Conservation (phyloP, 2,888 invertebrate genomes). For the Plagodis dolabraria region DNA sequence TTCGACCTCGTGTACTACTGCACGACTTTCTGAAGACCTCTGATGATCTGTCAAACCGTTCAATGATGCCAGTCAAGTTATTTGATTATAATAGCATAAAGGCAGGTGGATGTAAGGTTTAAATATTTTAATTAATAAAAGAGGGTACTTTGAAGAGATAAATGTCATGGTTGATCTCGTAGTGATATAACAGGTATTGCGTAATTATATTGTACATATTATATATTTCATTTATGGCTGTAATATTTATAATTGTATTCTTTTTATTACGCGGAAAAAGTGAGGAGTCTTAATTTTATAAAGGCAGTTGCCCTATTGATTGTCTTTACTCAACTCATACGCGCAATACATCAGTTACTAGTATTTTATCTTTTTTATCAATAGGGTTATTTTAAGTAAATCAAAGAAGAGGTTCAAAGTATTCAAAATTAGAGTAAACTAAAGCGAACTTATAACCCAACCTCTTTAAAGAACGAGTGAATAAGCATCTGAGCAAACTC, state of each 20-base stretch:
- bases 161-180: constrained; percentile 9
- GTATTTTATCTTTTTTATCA: no score
- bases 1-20: not conserved
- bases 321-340: no score
- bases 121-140: not conserved
- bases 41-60: constrained; percentile 15
- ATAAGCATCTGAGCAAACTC: no score
- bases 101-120: not conserved
- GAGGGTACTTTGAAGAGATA: not conserved
- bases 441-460: no score
- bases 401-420: no score
- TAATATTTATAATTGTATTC: not conserved
- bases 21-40: constrained; percentile 16
- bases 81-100: constrained; percentile 5
- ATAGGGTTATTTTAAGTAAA: no score
- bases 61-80: not conserved
- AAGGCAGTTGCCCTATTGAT: no score
- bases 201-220: constrained; percentile 1
- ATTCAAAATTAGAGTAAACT: no score
- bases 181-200: not conserved
- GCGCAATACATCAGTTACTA: no score
- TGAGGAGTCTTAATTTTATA: not conserved
- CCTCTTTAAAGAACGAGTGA: no score
- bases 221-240: not conserved
- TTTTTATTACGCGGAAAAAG: not conserved